Percentiles rank a stretch among this genome's conserved stretches.
These are phyloP conservation scores for Tenthredo mesomela DNA, from an alignment of 2,888 invertebrate genomes.

Conservation along the genomic window DNA sequence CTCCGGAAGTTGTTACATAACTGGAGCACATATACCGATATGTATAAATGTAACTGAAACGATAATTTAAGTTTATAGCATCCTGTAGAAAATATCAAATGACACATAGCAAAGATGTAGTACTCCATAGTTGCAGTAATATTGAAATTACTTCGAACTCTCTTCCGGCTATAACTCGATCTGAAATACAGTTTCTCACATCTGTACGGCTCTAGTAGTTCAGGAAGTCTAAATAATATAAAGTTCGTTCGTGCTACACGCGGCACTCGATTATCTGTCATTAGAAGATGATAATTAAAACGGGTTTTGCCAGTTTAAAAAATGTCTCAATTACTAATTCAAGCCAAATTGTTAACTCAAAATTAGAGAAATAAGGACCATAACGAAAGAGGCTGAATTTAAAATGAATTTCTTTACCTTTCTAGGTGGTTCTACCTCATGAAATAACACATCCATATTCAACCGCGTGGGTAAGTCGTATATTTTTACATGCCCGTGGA, in stretches of 20 bases:
- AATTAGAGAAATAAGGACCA: background rate
- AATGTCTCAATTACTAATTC: background rate
- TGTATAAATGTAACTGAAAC: background rate
- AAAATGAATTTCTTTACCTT: background rate
- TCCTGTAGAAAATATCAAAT: conserved; percentile 2
- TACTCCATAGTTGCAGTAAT: background rate
- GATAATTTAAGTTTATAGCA: conserved; percentile 6
- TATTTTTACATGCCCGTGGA: conserved; percentile 24
- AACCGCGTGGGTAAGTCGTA: conserved; percentile 30
- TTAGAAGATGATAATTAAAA: no score
- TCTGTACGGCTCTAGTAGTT: background rate
- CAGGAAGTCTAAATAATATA: background rate
- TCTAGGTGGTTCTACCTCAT: background rate
- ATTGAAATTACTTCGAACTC: background rate
- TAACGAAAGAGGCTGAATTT: conserved; percentile 1
- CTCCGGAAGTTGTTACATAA: background rate
- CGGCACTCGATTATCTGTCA: background rate
- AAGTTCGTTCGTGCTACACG: background rate
- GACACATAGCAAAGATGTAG: background rate
- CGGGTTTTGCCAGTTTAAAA: no score
- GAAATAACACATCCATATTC: conserved; percentile 14
- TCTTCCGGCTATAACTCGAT: conserved; percentile 3
- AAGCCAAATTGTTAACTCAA: background rate
- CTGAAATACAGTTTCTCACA: background rate
- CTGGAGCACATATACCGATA: background rate